A percentile compares a stretch with the other conserved stretches of the same genome.
Conservation (phyloP, 2,797 vertebrate species). For the Dryobates pubescens region DNA sequence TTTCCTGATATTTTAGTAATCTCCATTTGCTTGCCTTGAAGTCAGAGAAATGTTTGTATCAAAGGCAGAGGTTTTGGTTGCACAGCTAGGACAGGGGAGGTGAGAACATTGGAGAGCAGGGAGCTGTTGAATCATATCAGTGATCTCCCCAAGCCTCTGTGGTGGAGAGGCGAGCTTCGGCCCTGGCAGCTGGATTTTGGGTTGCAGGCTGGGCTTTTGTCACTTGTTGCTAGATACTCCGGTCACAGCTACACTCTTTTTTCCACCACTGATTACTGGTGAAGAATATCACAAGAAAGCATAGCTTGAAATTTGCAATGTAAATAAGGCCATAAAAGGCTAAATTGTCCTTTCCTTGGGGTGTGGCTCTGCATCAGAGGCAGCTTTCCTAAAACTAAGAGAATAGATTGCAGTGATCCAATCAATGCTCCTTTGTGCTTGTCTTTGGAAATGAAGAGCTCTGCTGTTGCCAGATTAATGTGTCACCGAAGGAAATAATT, state of each 20-base stretch:
- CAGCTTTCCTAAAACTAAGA: background rate
- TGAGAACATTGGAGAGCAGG: background rate
- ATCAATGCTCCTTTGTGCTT: background rate
- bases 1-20: background rate
- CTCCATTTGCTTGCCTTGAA: background rate
- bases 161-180: background rate
- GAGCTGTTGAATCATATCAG: background rate
- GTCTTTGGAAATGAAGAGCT: background rate
- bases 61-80: background rate
- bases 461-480: background rate
- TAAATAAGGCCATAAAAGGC: background rate
- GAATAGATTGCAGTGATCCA: background rate
- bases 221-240: rapidly evolving
- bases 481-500: background rate
- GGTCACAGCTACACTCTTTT: background rate
- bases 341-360: background rate
- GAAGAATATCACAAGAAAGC: background rate
- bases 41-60: background rate
- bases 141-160: background rate
- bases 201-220: background rate
- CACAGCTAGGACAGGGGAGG: background rate
- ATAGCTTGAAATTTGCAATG: background rate
- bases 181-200: background rate
- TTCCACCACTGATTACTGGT: background rate
- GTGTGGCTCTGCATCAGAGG: background rate